Evolutionary conservation across 2,797 vertebrate genomes (phyloP).

Genomic region (Helicolenus hilgendorfi): DNA sequence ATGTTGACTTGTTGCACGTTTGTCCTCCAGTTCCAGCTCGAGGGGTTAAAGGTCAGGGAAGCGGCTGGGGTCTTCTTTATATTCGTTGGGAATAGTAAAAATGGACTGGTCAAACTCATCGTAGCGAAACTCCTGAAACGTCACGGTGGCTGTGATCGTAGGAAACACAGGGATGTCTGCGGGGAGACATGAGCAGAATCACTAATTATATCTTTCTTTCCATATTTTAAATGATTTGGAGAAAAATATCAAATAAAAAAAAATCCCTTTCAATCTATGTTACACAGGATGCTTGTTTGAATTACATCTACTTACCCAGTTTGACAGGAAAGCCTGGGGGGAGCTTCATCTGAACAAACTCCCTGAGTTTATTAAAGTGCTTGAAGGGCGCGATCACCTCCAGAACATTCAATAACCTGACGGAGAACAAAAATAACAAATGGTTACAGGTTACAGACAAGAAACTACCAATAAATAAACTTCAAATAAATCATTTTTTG

Average conservation of each 20-base stretch:
- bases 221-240: not conserved
- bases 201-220: not conserved
- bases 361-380: conserved; percentile 99
- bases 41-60: conserved; percentile 96
- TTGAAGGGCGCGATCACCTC: conserved; percentile 99
- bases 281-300: not conserved
- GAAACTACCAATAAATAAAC: not conserved
- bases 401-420: conserved; percentile 98
- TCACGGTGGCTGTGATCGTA: conserved; percentile 99
- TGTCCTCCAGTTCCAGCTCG: not conserved
- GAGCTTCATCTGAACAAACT: conserved; percentile 99
- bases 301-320: conserved; percentile 90
- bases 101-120: conserved; percentile 95
- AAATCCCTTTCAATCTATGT: not conserved
- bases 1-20: not conserved
- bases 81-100: conserved; percentile 97
- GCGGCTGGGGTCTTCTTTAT: conserved; percentile 98
- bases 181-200: not conserved
- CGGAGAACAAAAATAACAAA: conserved; percentile 30
- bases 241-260: not conserved
- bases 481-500: not conserved
- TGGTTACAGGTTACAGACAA: not conserved
- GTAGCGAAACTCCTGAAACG: conserved; percentile 99
- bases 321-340: conserved; percentile 99
- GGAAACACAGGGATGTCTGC: conserved; percentile 98